phyloP scores from a whole-genome alignment of 2,113 vertebrate genomes.

The Scortum barcoo region DNA sequence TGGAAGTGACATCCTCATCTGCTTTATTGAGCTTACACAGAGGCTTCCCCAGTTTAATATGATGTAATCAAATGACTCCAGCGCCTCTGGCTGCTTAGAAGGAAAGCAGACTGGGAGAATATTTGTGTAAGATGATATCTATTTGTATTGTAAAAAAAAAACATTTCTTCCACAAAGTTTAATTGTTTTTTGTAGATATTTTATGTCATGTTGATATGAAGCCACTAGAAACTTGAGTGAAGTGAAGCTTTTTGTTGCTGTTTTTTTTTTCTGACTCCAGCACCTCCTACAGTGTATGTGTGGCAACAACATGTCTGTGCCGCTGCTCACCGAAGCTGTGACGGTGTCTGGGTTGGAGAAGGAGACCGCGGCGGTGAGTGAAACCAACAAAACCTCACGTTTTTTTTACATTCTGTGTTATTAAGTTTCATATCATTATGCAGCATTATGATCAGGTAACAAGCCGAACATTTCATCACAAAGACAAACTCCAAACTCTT shows the following conservation, averaged over 20 bases:
- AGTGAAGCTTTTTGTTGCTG: conserved; percentile 10
- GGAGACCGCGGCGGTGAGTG: conserved; percentile 97
- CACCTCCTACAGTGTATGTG: conserved; percentile 95
- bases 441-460: neutral
- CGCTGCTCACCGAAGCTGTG: conserved; percentile 97
- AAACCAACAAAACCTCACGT: fast-evolving
- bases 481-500: neutral
- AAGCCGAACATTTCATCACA: neutral
- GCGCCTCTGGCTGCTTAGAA: neutral
- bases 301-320: conserved; percentile 99
- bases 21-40: neutral
- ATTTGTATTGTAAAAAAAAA: no score
- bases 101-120: neutral
- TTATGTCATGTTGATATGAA: neutral
- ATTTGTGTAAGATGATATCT: neutral
- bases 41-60: conserved; percentile 4
- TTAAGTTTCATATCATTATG: no score
- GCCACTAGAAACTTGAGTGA: neutral
- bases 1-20: neutral
- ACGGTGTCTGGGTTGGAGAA: conserved; percentile 95
- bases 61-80: conserved; percentile 1
- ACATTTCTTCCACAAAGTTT: no score
- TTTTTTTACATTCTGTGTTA: no score
- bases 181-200: no score
- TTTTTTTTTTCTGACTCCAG: conserved; percentile 49